phyloP scores from a whole-genome alignment of 2,113 vertebrate genomes.

The Phalacrocorax pelagicus region DNA sequence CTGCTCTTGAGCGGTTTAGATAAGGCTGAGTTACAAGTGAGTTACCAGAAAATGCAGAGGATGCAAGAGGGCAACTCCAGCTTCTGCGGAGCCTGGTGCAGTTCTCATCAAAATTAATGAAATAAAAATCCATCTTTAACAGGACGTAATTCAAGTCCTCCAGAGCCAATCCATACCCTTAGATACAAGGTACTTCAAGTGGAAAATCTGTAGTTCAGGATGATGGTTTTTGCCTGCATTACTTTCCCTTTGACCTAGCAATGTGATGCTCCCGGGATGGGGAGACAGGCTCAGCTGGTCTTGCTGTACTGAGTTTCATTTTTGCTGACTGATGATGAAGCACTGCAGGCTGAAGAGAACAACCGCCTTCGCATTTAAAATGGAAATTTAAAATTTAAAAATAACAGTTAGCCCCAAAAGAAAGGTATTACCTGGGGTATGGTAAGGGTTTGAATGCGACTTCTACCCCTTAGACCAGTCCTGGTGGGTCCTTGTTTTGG shows the following conservation, averaged over 20 bases:
- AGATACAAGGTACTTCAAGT: not conserved
- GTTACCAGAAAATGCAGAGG: not conserved
- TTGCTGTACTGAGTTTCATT: not conserved
- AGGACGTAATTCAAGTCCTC: accelerated
- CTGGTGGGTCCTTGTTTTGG: not conserved
- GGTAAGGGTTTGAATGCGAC: no score
- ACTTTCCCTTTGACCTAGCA: not conserved
- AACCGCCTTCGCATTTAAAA: accelerated
- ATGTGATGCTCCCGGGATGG: accelerated
- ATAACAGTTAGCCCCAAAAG: no score
- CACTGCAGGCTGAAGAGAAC: not conserved
- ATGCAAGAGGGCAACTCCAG: accelerated
- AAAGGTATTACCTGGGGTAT: no score
- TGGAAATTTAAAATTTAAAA: no score
- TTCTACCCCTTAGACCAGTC: not conserved
- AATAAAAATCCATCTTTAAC: accelerated
- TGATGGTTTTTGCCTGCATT: not conserved
- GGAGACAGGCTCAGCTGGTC: not conserved
- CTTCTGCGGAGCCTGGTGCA: not conserved
- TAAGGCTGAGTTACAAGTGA: not conserved
- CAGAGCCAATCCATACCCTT: accelerated
- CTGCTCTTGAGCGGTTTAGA: not conserved
- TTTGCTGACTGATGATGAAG: not conserved
- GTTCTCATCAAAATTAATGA: not conserved
- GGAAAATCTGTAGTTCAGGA: accelerated